These are phyloP conservation scores for Ailuropoda melanoleuca DNA, from an alignment of 2,113 vertebrate genomes.

Conservation along the genomic window DNA sequence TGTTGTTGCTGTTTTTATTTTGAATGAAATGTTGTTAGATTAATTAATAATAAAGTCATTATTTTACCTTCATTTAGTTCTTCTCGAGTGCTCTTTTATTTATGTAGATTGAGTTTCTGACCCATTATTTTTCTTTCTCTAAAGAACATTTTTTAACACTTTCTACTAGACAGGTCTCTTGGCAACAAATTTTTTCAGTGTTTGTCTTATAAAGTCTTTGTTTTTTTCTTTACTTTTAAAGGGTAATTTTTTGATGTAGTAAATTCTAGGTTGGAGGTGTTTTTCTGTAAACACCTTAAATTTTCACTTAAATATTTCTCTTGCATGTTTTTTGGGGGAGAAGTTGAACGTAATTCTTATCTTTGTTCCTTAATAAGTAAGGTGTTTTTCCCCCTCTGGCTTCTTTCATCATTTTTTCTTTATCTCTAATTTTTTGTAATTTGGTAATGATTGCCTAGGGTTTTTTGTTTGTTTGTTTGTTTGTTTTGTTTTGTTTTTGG, in stretches of 20 bases:
- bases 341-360: neutral
- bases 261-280: neutral
- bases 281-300: neutral
- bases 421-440: neutral
- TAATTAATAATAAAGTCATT: neutral
- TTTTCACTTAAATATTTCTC: neutral
- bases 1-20: neutral
- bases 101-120: neutral
- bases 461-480: neutral
- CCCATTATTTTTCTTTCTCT: neutral
- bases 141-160: neutral
- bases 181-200: neutral
- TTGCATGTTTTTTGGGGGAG: neutral
- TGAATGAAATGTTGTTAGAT: neutral
- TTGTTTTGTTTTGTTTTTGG: neutral
- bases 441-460: neutral
- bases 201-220: neutral
- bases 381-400: neutral
- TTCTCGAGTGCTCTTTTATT: neutral
- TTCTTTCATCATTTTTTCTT: neutral
- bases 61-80: neutral
- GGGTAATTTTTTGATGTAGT: neutral
- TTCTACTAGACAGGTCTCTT: neutral
- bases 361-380: neutral
- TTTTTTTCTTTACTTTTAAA: neutral